phyloP scores from a whole-genome alignment of 2,113 vertebrate genomes.

The Mesitornis unicolor region DNA sequence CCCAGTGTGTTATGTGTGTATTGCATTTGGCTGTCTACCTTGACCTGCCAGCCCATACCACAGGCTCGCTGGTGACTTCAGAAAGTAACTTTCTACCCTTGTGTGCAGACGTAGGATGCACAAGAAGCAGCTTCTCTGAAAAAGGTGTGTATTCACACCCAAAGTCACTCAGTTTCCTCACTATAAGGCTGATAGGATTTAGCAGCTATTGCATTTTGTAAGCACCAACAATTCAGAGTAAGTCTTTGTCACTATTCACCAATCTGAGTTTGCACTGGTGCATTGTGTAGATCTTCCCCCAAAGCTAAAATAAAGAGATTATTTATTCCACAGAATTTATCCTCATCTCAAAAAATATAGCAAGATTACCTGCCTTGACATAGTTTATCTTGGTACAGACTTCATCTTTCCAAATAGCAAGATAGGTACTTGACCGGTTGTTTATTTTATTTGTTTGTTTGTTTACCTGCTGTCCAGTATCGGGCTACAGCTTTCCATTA shows the following conservation, averaged over 20 bases:
- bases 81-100: background rate
- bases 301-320: background rate
- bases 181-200: background rate
- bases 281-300: background rate
- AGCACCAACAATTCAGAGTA: background rate
- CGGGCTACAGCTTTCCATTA: background rate
- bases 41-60: background rate
- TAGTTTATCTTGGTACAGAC: background rate
- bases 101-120: fast-evolving
- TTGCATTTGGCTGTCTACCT: background rate
- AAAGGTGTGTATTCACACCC: fast-evolving
- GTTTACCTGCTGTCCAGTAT: background rate
- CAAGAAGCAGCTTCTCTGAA: background rate
- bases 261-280: background rate
- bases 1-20: background rate
- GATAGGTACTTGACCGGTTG: background rate
- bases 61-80: background rate
- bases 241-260: background rate
- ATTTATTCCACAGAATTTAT: background rate
- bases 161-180: background rate
- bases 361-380: background rate
- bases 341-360: background rate
- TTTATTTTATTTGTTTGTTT: background rate
- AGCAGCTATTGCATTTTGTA: background rate
- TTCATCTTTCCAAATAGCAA: background rate